Evolutionary conservation across 2,113 vertebrate species (phyloP), one percentile per base, ranked within the genome.

Genomic region (Anolis carolinensis): DNA sequence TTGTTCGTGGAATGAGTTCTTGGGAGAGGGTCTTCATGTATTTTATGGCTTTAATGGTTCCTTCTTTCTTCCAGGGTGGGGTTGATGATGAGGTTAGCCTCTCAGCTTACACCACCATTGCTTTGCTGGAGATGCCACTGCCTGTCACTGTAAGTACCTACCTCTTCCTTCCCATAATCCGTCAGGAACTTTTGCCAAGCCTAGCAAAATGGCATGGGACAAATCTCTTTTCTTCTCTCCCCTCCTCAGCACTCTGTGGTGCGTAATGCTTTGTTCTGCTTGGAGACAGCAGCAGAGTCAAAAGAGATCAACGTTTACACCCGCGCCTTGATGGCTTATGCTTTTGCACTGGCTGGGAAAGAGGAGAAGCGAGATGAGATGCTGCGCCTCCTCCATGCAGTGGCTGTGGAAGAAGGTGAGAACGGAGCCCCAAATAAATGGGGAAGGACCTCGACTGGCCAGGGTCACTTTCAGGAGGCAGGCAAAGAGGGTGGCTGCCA

Each of bases 311-410:
- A 93, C 0, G 55, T 93, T 75, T 96, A 96, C 83, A 94, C 93
- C 79, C 90, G 88, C 85, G 93, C 95, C 5, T 86, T 96, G 68
- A 23, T 96, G 86, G 95, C 91, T 0, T 96, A 96, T 0, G 91
- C 94, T 80, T 97, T 97, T 20, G 86, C 95, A 63, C 90, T 96
- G 89, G 93, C 89, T 0, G 90, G 92, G 11, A 93, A 94, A 32
- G 91, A 88, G 55, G 90, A 92, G 1, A 88, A 88, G 76, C 44
- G 68, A 11, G 75, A 48, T 20, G 86, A 81, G 4, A 7, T 94
- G 20, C 87, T 96, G 11, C 4, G 0, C 1, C 90, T 76, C 0
- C 94, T 97, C 21, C 39, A 93, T 14, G 20, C 79, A 34, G 92
- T 94, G 71, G 94, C 95, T 0, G 82, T 95, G 86, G 92, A 86